phyloP scores from a whole-genome alignment of 2,888 invertebrate genomes.

The Drosophila paramelanica region DNA sequence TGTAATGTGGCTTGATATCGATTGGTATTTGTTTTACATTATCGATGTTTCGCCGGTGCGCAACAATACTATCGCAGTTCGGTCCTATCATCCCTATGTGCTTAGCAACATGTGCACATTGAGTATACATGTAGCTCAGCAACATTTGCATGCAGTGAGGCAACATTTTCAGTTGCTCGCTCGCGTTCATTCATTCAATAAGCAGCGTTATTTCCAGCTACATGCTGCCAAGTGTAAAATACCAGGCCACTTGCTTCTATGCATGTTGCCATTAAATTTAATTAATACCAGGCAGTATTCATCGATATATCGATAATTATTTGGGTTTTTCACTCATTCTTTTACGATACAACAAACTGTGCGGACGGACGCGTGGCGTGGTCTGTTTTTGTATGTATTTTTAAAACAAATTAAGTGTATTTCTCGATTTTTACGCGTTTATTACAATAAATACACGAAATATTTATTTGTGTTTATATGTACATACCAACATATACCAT shows the following conservation, averaged over 20 bases:
- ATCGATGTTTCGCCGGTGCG: not conserved
- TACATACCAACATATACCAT: conserved; percentile 13
- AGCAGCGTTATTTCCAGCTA: not conserved
- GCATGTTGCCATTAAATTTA: conserved; percentile 21
- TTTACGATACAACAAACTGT: conserved; percentile 58
- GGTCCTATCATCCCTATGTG: conserved; percentile 28
- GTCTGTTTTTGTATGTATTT: conserved; percentile 61
- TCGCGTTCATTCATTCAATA: conserved; percentile 5
- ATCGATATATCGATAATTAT: conserved; percentile 43
- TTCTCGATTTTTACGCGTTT: conserved; percentile 24
- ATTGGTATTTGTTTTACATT: no score
- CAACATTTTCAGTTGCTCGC: conserved; percentile 16
- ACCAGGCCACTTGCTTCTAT: conserved; percentile 10
- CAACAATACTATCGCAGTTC: not conserved
- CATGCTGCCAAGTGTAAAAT: not conserved
- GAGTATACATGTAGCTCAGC: not conserved
- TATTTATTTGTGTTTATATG: not conserved
- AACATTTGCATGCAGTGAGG: conserved; percentile 4
- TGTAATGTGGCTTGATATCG: not conserved
- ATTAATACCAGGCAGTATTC: conserved; percentile 10
- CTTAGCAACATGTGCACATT: conserved; percentile 4
- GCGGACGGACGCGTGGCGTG: conserved; percentile 64
- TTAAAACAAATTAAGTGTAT: conserved; percentile 45
- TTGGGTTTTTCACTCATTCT: conserved; percentile 44
- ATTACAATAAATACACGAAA: conserved; percentile 15